These are phyloP conservation scores for Aphodius granarius DNA, from an alignment of 2,888 invertebrate genomes.

Conservation along the genomic window DNA sequence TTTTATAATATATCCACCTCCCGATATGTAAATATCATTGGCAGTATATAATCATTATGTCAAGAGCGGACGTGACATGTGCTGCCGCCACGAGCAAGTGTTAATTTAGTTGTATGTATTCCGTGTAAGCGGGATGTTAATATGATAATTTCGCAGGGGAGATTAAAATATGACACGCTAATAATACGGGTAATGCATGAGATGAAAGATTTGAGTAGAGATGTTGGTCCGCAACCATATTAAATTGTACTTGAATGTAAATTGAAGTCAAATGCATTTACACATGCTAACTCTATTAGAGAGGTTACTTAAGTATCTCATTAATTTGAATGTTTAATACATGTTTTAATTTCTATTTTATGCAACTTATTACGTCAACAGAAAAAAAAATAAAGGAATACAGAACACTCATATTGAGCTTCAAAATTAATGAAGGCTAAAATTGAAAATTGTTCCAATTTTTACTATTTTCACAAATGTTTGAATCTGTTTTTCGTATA, in stretches of 20 bases:
- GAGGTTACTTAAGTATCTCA: too few relatives aligned
- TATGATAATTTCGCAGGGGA: neutral
- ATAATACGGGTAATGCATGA: neutral
- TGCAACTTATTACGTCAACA: too few relatives aligned
- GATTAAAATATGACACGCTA: neutral
- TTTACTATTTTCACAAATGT: too few relatives aligned
- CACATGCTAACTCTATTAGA: neutral
- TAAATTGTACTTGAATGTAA: neutral
- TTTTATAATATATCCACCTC: neutral
- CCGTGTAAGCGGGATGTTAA: neutral
- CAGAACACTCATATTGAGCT: too few relatives aligned
- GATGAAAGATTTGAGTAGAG: neutral
- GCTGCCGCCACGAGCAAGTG: neutral
- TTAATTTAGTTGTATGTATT: neutral
- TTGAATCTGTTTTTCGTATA: too few relatives aligned
- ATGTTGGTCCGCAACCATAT: neutral
- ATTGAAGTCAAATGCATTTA: neutral
- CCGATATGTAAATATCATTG: neutral
- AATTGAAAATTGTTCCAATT: too few relatives aligned
- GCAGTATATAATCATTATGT: neutral
- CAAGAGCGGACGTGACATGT: neutral
- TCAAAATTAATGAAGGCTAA: too few relatives aligned
- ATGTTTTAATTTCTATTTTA: too few relatives aligned
- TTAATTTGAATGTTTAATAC: too few relatives aligned
- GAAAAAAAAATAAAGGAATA: too few relatives aligned